These are phyloP conservation scores for Eupeodes latifasciatus DNA, from an alignment of 2,888 invertebrate species.

Conservation along the genomic window DNA sequence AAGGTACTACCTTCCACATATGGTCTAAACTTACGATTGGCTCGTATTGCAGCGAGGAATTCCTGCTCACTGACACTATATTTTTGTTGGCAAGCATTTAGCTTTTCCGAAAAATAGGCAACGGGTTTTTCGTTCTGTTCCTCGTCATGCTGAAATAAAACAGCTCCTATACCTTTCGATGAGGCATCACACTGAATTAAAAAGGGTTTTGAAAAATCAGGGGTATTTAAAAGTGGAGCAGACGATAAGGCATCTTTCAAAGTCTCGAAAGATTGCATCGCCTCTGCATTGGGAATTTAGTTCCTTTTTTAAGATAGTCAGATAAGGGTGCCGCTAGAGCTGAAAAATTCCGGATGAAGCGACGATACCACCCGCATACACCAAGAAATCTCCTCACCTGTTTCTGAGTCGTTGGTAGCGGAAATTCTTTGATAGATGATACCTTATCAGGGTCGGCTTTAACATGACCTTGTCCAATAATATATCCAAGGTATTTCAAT, in stretches of 20 bases:
- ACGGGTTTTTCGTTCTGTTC: not conserved
- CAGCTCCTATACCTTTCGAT: not conserved
- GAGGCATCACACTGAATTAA: not conserved
- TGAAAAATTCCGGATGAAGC: no score
- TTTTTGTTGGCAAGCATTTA: conserved; percentile 7
- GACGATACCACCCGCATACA: no score
- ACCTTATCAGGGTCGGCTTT: no score
- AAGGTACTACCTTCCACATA: conserved; percentile 6
- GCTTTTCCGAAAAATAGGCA: not conserved
- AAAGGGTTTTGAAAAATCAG: not conserved
- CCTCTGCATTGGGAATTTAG: not conserved
- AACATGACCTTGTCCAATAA: no score
- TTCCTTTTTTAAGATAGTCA: not conserved
- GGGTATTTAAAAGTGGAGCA: not conserved
- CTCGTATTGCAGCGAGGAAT: conserved; percentile 7
- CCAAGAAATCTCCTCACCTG: no score
- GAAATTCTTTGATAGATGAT: no score
- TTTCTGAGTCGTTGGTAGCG: no score
- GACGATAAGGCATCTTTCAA: not conserved
- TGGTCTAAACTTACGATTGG: not conserved
- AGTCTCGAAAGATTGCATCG: not conserved
- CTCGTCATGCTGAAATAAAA: not conserved
- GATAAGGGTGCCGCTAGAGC: no score
- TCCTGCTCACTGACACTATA: conserved; percentile 27
- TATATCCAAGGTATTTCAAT: no score